A percentile compares a stretch with the other conserved stretches of the same genome.
These are phyloP conservation scores for Plecturocebus donacophilus DNA, from an alignment of 2,113 vertebrate genomes.

Conservation along the genomic window DNA sequence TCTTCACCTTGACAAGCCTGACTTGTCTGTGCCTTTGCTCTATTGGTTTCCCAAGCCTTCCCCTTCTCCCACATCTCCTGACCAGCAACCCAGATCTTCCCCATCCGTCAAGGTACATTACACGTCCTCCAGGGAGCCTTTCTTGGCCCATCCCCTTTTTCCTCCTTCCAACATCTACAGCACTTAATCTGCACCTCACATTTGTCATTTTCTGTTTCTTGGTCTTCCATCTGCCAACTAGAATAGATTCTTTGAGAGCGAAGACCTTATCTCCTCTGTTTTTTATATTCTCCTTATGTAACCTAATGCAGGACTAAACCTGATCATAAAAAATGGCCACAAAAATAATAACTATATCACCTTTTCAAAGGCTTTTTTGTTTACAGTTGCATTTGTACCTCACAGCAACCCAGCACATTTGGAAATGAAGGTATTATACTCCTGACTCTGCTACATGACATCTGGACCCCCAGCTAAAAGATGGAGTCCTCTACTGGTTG, in stretches of 20 bases:
- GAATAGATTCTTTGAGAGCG: neutral
- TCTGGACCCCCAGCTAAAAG: neutral
- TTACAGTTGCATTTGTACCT: neutral
- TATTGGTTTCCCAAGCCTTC: neutral
- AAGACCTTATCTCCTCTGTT: neutral
- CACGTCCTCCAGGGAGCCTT: neutral
- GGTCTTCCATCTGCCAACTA: neutral
- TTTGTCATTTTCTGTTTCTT: neutral
- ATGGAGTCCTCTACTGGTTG: neutral
- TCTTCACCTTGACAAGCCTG: neutral
- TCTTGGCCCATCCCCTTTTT: too few species aligned
- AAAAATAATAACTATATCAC: neutral
- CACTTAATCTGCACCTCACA: neutral
- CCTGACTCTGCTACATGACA: neutral
- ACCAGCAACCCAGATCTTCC: neutral
- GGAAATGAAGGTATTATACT: neutral
- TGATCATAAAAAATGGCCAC: neutral
- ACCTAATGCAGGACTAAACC: neutral
- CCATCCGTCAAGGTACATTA: neutral
- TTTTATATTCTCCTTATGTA: neutral
- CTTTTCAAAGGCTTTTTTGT: neutral
- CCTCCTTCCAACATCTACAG: neutral
- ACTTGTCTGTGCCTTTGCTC: neutral
- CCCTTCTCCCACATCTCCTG: neutral
- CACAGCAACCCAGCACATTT: neutral